Conservation (phyloP, 2,113 vertebrate genomes). For the Rostratula benghalensis region DNA sequence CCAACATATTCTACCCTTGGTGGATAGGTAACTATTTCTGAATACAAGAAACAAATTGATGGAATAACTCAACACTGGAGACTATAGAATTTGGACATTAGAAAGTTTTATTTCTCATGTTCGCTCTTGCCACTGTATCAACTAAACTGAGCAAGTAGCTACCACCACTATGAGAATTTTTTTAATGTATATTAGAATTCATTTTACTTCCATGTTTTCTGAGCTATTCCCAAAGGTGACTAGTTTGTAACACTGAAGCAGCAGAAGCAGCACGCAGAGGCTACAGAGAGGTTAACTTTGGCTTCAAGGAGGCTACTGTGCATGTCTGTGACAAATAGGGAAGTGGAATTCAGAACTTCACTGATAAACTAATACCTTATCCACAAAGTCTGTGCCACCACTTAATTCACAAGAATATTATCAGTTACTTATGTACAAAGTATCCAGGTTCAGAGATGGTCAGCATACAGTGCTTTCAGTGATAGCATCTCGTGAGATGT, state of each 20-base stretch:
- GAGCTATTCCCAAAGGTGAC: not conserved
- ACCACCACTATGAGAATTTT: not conserved
- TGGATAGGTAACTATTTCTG: not conserved
- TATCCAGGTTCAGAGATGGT: not conserved
- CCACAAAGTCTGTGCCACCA: not conserved
- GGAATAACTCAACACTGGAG: not conserved
- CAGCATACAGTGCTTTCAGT: not conserved
- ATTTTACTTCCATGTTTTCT: not conserved
- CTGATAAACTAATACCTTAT: not conserved
- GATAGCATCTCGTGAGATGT: not conserved
- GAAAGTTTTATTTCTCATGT: not conserved
- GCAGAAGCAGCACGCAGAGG: not conserved
- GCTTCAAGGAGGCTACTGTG: not conserved
- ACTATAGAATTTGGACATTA: not conserved
- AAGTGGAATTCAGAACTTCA: not conserved
- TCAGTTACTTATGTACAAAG: not conserved
- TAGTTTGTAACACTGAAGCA: not conserved
- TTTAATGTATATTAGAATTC: not conserved
- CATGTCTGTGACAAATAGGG: not conserved
- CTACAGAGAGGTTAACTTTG: not conserved
- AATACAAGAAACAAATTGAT: not conserved
- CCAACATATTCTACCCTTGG: not conserved
- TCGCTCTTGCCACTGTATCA: not conserved
- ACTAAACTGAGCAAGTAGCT: not conserved
- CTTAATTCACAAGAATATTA: not conserved